phyloP scores from a whole-genome alignment of 2,113 vertebrate species.

The Xenopus laevis region DNA sequence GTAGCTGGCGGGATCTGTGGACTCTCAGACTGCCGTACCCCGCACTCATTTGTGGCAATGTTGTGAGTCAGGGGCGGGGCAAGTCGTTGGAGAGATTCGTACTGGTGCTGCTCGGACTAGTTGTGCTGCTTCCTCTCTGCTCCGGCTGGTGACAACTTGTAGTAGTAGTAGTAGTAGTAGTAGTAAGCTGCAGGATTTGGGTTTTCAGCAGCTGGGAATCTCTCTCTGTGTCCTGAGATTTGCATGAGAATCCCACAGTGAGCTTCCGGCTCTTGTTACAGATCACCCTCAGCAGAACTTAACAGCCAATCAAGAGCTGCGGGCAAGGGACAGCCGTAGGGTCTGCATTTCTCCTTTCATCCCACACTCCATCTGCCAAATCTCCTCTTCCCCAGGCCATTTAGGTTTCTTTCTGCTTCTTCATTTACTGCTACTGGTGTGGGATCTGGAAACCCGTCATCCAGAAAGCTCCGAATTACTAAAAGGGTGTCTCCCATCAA shows the following conservation, averaged over 20 bases:
- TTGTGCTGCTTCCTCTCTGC: slow-evolving; percentile 76
- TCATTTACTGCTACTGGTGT: too few species aligned
- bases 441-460: too few species aligned
- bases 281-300: slow-evolving; percentile 91
- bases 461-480: too few species aligned
- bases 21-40: slow-evolving; percentile 15
- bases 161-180: slow-evolving; percentile 92
- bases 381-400: too few species aligned
- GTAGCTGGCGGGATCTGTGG: slow-evolving; percentile 36
- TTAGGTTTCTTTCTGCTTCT: too few species aligned
- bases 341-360: too few species aligned
- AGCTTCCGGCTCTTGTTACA: slow-evolving; percentile 76
- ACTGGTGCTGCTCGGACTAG: slow-evolving; percentile 73
- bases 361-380: too few species aligned
- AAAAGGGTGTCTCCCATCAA: too few species aligned
- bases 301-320: slow-evolving; percentile 72
- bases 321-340: neutral
- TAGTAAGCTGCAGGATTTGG: slow-evolving; percentile 91
- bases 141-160: slow-evolving; percentile 88
- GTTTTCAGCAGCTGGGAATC: slow-evolving; percentile 64
- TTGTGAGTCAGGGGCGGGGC: neutral
- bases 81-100: neutral
- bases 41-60: neutral
- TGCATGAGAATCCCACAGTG: slow-evolving; percentile 77
- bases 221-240: slow-evolving; percentile 76